Conservation (phyloP, 2,113 vertebrate genomes). For the Otis tarda region DNA sequence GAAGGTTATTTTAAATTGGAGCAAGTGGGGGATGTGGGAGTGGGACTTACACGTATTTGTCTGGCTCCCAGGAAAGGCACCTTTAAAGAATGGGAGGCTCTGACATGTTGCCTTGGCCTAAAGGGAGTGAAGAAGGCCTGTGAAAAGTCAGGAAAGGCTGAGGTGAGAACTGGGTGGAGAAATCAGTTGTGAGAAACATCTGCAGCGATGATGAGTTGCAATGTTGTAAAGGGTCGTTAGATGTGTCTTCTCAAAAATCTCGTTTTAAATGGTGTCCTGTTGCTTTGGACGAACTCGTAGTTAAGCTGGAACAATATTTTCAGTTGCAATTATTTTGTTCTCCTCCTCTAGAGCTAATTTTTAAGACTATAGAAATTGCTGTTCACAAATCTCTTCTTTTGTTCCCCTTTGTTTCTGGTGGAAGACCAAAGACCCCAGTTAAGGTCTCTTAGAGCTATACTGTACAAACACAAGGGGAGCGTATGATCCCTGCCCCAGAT, state of each 20-base stretch:
- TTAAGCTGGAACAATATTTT: background rate
- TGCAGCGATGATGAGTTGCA: background rate
- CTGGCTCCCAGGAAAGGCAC: background rate
- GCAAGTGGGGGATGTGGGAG: background rate
- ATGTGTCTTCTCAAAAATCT: background rate
- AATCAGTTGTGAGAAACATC: background rate
- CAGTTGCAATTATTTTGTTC: background rate
- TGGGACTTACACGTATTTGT: rapidly evolving
- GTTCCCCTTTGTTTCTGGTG: background rate
- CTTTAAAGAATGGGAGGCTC: background rate
- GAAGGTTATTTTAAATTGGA: background rate
- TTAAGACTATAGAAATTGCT: background rate
- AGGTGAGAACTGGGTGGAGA: background rate
- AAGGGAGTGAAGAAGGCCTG: background rate
- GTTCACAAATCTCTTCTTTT: background rate
- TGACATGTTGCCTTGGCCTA: background rate
- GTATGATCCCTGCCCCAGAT: background rate
- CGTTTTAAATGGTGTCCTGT: background rate
- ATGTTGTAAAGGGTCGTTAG: background rate
- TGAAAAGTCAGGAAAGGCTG: background rate
- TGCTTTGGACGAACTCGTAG: background rate
- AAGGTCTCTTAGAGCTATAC: background rate
- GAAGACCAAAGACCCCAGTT: background rate
- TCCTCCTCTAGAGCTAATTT: background rate
- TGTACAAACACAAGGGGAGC: background rate